Conservation (phyloP, 2,888 invertebrate species). For the Rhagonycha lutea region DNA sequence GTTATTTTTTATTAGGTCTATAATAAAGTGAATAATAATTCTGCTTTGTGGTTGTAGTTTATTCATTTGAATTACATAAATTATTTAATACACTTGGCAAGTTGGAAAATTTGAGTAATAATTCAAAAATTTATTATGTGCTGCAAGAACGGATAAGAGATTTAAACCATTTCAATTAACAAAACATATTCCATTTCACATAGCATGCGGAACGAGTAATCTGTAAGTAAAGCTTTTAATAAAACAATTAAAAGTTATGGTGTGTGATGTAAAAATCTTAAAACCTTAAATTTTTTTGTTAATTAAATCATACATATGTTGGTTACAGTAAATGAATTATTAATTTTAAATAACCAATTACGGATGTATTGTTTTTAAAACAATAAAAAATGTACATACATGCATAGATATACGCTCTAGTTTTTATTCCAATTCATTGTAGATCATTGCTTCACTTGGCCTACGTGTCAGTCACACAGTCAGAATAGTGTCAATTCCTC, state of each 20-base stretch:
- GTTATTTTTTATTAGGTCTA: no score
- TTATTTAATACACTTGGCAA: not conserved
- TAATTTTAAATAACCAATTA: constrained; percentile 18
- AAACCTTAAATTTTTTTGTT: not conserved
- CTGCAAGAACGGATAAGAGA: not conserved
- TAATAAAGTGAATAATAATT: no score
- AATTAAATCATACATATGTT: not conserved
- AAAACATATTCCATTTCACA: not conserved
- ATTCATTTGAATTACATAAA: not conserved
- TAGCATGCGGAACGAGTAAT: not conserved
- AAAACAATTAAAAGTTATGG: not conserved
- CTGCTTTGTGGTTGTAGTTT: not conserved
- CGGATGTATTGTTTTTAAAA: constrained; percentile 16
- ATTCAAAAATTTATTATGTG: not conserved
- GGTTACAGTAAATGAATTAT: constrained; percentile 14
- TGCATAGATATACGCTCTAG: constrained; percentile 12
- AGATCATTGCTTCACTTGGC: constrained; percentile 5
- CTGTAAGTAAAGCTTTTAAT: not conserved
- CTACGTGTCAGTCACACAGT: constrained; percentile 39
- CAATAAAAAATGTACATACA: constrained; percentile 18
- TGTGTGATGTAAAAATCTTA: not conserved
- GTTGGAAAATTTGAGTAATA: not conserved
- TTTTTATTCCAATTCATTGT: constrained; percentile 17
- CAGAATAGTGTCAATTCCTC: constrained; percentile 41
- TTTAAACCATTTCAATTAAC: not conserved